These are phyloP conservation scores for Apostichopus californicus DNA, from an alignment of 35 echinoderm and acorn worm species.

Conservation along the genomic window DNA sequence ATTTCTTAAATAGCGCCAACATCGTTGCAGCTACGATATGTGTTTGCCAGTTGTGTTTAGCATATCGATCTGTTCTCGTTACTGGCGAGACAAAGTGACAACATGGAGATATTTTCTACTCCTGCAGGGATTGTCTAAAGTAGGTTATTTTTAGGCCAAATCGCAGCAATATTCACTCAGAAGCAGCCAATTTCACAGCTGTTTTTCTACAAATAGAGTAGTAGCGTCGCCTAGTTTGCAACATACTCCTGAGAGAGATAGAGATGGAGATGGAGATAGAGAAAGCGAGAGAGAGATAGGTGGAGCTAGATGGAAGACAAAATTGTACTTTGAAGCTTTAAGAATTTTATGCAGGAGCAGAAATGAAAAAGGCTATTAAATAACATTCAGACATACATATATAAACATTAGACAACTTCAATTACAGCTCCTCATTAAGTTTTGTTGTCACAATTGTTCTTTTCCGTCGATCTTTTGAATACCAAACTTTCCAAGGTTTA, in stretches of 20 bases:
- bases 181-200: constrained; percentile 16
- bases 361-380: too few relatives aligned
- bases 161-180: constrained; percentile 17
- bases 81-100: constrained; percentile 22
- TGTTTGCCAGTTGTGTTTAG: constrained; percentile 25
- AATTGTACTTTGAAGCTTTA: too few relatives aligned
- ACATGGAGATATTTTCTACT: neutral
- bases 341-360: too few relatives aligned
- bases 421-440: too few relatives aligned
- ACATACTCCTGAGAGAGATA: neutral
- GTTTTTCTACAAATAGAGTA: constrained; percentile 10
- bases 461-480: too few relatives aligned
- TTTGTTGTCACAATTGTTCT: too few relatives aligned
- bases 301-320: too few relatives aligned
- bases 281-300: neutral
- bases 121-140: constrained; percentile 21
- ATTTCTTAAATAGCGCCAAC: neutral
- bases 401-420: too few relatives aligned
- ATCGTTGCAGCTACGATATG: neutral
- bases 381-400: too few relatives aligned
- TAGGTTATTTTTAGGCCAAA: constrained; percentile 40
- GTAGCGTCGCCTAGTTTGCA: neutral
- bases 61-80: constrained; percentile 25
- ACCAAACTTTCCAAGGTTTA: too few relatives aligned
- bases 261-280: neutral